Percentiles rank a stretch among this genome's conserved stretches.
Conservation (phyloP, 1,140 invertebrate genomes). For the Diachasma alloeum region DNA sequence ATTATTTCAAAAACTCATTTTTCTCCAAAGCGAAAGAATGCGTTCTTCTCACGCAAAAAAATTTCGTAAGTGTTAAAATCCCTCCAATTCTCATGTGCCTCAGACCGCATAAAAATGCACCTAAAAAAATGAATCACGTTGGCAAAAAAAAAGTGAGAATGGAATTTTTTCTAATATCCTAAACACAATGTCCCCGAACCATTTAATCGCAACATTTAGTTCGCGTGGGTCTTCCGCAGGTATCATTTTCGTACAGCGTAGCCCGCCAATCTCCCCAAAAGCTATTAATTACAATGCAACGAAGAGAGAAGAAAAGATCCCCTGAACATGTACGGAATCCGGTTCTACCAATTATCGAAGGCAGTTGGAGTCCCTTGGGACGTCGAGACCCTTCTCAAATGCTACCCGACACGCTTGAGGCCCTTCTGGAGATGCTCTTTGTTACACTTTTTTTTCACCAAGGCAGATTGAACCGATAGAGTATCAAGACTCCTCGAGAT, state of each 20-base stretch:
- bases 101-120: too few relatives aligned
- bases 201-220: not conserved
- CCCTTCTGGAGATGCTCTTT: not conserved
- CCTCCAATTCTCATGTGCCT: too few relatives aligned
- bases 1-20: too few relatives aligned
- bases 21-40: too few relatives aligned
- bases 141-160: not conserved
- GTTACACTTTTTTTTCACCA: not conserved
- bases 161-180: not conserved
- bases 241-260: slow-evolving; percentile 23
- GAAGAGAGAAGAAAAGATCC: not conserved
- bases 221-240: not conserved
- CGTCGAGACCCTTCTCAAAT: slow-evolving; percentile 7
- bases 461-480: not conserved
- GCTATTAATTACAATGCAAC: slow-evolving; percentile 58
- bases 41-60: too few relatives aligned
- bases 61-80: not conserved
- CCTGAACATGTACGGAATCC: slow-evolving; percentile 53
- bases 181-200: not conserved
- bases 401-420: not conserved
- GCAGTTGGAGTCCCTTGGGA: not conserved
- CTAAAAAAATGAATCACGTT: not conserved
- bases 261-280: slow-evolving; percentile 18
- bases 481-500: not conserved
- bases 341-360: slow-evolving; percentile 56